Evolutionary conservation across 2,888 invertebrate species (phyloP).

Genomic region (Graphium colonna): DNA sequence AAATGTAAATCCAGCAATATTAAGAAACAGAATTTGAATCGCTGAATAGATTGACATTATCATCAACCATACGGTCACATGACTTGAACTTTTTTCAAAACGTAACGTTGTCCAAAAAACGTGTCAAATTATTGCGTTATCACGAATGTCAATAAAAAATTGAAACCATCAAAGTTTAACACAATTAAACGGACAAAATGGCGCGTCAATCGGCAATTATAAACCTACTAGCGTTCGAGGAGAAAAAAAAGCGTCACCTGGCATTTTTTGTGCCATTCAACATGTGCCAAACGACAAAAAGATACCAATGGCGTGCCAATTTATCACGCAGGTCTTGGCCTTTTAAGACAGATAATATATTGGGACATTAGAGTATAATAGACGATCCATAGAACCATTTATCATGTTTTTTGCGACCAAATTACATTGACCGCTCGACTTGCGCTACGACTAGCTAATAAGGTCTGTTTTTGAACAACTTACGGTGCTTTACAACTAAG

Average conservation of each 20-base stretch:
- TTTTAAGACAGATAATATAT: conserved; percentile 70
- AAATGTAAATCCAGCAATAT: no score
- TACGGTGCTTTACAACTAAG: no score
- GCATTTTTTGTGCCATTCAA: conserved; percentile 42
- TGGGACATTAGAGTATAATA: conserved; percentile 73
- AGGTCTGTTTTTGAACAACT: conserved; percentile 19
- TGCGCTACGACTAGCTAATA: conserved; percentile 23
- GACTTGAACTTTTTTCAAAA: no score
- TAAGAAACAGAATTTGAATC: no score
- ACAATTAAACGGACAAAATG: conserved; percentile 38
- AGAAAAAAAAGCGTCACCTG: conserved; percentile 48
- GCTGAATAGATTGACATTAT: no score
- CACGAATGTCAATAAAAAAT: conserved; percentile 17
- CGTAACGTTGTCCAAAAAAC: not conserved
- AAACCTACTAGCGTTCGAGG: conserved; percentile 40
- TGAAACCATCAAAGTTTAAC: conserved; percentile 34
- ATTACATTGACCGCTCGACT: conserved; percentile 18
- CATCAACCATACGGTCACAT: conserved; percentile 28
- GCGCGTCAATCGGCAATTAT: conserved; percentile 33
- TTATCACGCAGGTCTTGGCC: conserved; percentile 62
- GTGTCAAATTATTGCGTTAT: conserved; percentile 19
- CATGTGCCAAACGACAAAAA: conserved; percentile 43
- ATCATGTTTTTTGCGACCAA: conserved; percentile 56
- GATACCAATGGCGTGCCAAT: conserved; percentile 53
- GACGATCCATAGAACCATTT: conserved; percentile 63